Conservation (phyloP, 2,797 vertebrate species). For the Rhinophrynus dorsalis region DNA sequence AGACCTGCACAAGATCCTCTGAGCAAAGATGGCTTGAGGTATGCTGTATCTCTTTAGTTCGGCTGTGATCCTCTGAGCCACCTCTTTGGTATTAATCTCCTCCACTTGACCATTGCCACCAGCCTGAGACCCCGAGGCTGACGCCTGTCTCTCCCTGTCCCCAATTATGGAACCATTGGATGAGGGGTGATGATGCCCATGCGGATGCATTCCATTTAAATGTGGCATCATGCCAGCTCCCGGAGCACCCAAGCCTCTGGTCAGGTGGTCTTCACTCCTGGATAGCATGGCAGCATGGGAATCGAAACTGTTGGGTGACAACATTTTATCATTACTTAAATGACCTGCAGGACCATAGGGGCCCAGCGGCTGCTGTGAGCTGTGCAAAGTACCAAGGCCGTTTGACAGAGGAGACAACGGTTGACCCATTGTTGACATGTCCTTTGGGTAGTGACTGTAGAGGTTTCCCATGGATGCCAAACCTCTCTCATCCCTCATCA, state of each 20-base stretch:
- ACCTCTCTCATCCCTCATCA: slow-evolving; percentile 91
- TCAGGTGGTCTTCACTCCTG: slow-evolving; percentile 86
- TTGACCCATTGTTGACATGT: slow-evolving; percentile 90
- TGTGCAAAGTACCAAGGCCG: slow-evolving; percentile 86
- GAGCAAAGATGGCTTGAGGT: slow-evolving; percentile 96
- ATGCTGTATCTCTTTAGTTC: slow-evolving; percentile 98
- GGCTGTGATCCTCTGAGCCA: slow-evolving; percentile 93
- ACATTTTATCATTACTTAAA: slow-evolving; percentile 90
- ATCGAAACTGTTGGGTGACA: slow-evolving; percentile 88
- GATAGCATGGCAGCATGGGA: slow-evolving; percentile 90
- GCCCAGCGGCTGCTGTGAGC: slow-evolving; percentile 84
- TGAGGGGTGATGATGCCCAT: slow-evolving; percentile 80
- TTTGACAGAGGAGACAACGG: slow-evolving; percentile 88
- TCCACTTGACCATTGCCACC: slow-evolving; percentile 84
- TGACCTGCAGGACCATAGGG: slow-evolving; percentile 87
- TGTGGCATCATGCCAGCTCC: slow-evolving; percentile 82
- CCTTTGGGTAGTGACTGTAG: slow-evolving; percentile 93
- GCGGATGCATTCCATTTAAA: slow-evolving; percentile 84
- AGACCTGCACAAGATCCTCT: slow-evolving; percentile 95
- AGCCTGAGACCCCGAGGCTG: slow-evolving; percentile 73
- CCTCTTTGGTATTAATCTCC: slow-evolving; percentile 98
- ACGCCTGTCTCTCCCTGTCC: slow-evolving; percentile 82
- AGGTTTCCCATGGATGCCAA: slow-evolving; percentile 92
- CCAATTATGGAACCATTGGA: slow-evolving; percentile 82
- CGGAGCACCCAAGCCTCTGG: slow-evolving; percentile 82